Conservation (phyloP, 2,888 invertebrate species). For the Tetanocera ferruginea region DNA sequence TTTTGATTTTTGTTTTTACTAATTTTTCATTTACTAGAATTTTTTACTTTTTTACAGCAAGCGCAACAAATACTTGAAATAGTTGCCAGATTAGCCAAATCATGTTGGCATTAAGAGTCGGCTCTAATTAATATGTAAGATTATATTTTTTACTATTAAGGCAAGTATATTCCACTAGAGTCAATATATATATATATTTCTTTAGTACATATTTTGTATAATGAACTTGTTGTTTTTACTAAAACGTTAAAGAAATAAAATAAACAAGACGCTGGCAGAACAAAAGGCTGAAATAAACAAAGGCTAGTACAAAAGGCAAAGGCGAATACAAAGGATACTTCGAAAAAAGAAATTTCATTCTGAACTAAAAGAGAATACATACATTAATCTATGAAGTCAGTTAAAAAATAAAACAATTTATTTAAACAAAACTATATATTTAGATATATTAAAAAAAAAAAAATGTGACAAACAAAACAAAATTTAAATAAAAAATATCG, state of each 20-base stretch:
- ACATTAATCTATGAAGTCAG: too few species aligned
- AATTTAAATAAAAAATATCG: constrained; percentile 5
- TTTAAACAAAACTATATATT: neutral
- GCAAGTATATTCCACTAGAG: constrained; percentile 53
- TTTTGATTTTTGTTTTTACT: neutral
- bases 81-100: neutral
- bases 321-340: neutral
- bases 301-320: neutral
- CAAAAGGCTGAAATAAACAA: neutral
- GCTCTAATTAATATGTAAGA: constrained; percentile 15
- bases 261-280: neutral
- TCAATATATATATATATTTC: constrained; percentile 45
- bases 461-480: neutral
- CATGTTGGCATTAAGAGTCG: neutral
- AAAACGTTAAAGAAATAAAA: neutral
- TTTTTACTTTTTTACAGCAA: constrained; percentile 8
- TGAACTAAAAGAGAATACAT: too few species aligned
- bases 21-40: neutral
- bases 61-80: constrained; percentile 12
- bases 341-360: neutral
- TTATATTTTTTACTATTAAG: constrained; percentile 48
- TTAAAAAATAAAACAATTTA: neutral
- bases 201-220: neutral
- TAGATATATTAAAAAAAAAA: neutral
- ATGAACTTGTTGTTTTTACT: constrained; percentile 41